A percentile compares a stretch with the other conserved stretches of the same genome.
These are phyloP conservation scores for Ariolimax columbianus DNA, from an alignment of 2,888 invertebrate species.

Conservation along the genomic window DNA sequence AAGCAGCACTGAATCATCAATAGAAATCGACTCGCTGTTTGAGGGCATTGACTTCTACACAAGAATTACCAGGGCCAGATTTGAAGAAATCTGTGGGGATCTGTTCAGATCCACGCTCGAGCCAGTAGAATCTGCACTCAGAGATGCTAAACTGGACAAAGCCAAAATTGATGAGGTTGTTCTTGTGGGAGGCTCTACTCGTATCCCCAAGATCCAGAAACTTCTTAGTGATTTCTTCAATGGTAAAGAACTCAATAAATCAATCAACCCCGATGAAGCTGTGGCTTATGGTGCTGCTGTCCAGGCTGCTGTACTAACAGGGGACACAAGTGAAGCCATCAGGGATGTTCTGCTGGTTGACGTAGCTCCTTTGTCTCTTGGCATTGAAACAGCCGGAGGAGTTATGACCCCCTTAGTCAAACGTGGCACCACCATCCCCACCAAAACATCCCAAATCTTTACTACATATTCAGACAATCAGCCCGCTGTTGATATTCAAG, in stretches of 20 bases:
- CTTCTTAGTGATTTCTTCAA: slow-evolving; percentile 19
- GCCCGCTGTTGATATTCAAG: slow-evolving; percentile 72
- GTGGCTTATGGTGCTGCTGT: slow-evolving; percentile 85
- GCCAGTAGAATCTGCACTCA: slow-evolving; percentile 89
- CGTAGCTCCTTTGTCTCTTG: slow-evolving; percentile 57
- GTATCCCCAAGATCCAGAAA: slow-evolving; percentile 31
- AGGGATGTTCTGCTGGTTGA: slow-evolving; percentile 92
- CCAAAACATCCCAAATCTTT: slow-evolving; percentile 81
- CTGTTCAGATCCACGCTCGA: slow-evolving; percentile 27
- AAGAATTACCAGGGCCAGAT: slow-evolving; percentile 93
- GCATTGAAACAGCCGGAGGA: slow-evolving; percentile 29
- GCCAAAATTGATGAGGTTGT: slow-evolving; percentile 86
- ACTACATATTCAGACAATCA: slow-evolving; percentile 95
- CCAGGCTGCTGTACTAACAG: slow-evolving; percentile 15
- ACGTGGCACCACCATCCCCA: slow-evolving; percentile 72
- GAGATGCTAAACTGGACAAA: slow-evolving; percentile 94
- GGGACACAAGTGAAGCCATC: slow-evolving; percentile 8
- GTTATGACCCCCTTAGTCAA: slow-evolving; percentile 66
- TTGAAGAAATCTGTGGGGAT: slow-evolving; percentile 84
- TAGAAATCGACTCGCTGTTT: slow-evolving; percentile 90
- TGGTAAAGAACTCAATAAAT: slow-evolving; percentile 72
- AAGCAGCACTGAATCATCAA: slow-evolving; percentile 79
- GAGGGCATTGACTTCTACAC: slow-evolving; percentile 86
- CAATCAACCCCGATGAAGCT: slow-evolving; percentile 97
- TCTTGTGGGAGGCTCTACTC: slow-evolving; percentile 86